Evolutionary conservation across 1,140 invertebrate species (phyloP), one percentile per base, ranked within the genome.

Genomic region (Tribolium castaneum): DNA sequence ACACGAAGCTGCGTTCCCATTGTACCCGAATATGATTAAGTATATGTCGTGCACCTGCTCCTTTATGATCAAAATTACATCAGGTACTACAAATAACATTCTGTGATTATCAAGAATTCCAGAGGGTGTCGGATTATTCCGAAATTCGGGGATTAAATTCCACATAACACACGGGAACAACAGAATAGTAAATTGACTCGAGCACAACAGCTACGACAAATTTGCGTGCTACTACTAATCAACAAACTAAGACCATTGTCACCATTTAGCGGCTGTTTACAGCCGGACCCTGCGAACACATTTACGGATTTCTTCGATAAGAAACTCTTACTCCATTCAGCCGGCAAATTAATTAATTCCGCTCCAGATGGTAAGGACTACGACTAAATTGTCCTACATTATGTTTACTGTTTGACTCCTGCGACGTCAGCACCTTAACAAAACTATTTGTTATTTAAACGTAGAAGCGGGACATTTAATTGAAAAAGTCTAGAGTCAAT

Each of bases 401-500:
- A 16, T 56, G 52, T 56, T 56, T 56, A 62, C 56, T 62, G 56
- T 30, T 66, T 66, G 59, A 30, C 22, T 59, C 22, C 2, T 25
- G 34, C 59, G 59, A 66, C 59, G 10, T 35, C 30, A 13, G 30
- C 59, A 66, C 59, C 59, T 66, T 39, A 35, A 14, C 59, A 35
- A 66, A 66, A 66, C 59, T 66, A 66, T 66, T 66, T 35, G 59
- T 66, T 66, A 66, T 66, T 66, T 66, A 66, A 66, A 35, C 14
- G 59, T 9, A 35, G 39, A 13, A 30, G 59, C 25, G 14, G 59
- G 34, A 66, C 59, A 13, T 14, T 66, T 66, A 66, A 66, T 66
- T 66, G 59, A 66, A 66, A 66, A 66, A 66, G n/a, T 66, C 59
- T 66, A 66, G 59, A 66, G 59, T 66, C 59, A 66, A 66, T 66